Evolutionary conservation across 2,113 vertebrate genomes (phyloP).

Genomic region (Peromyscus leucopus): DNA sequence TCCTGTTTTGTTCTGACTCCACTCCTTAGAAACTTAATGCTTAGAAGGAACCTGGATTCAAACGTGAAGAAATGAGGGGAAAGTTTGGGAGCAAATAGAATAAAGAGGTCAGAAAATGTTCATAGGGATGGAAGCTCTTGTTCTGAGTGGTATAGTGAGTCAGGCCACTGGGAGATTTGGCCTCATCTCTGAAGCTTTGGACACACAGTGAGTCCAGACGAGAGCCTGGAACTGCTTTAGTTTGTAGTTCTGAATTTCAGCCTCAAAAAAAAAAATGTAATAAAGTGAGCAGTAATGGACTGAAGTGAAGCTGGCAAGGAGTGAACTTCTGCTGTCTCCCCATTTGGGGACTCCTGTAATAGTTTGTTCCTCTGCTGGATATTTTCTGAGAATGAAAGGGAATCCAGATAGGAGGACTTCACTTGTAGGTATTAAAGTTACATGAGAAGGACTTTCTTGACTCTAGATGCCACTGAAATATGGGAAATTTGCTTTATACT

Average conservation of each 20-base stretch:
- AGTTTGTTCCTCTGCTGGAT: background rate
- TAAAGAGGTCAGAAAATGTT: background rate
- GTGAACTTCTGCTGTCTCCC: background rate
- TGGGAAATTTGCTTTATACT: background rate
- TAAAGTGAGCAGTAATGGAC: slow-evolving; percentile 3
- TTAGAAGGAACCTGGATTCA: slow-evolving; percentile 47
- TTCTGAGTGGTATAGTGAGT: background rate
- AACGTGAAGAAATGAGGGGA: background rate
- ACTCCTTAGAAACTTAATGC: background rate
- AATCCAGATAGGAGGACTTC: background rate
- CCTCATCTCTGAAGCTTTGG: slow-evolving; percentile 38
- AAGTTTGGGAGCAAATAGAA: background rate
- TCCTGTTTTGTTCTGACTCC: slow-evolving; percentile 1
- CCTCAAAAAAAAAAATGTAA: slow-evolving; percentile 27
- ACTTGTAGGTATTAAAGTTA: background rate
- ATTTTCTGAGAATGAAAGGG: background rate
- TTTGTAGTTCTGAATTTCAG: slow-evolving; percentile 29
- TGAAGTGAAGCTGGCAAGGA: background rate
- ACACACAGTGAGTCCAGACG: background rate
- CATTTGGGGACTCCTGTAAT: background rate
- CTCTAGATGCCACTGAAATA: background rate
- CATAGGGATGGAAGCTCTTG: background rate
- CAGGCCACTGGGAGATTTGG: background rate
- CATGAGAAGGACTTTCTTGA: background rate
- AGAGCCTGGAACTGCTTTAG: background rate